Base-by-base conservation (phyloP, 2,797 vertebrate genomes). In the Molothrus ater region DNA sequence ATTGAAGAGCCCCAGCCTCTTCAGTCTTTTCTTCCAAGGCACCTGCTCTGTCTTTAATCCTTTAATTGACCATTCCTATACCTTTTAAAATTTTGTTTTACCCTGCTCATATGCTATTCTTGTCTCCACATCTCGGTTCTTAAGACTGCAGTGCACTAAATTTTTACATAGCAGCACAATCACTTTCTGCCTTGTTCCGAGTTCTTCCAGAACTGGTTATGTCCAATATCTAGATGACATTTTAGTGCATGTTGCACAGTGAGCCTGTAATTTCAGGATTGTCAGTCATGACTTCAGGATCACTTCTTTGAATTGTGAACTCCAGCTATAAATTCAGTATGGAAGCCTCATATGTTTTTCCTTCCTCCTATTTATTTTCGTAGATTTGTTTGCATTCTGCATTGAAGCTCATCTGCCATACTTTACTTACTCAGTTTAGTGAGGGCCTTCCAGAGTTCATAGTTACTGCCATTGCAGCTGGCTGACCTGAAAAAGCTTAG, bases 351-450 rank as follows among this genome's bases (percentile, higher is more conserved):
- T 26, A 26, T 45, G 17, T 11, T 15, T 22, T 16, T 3, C 3
- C 4, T 6, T 3, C 2, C 6, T 3, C 5, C 2, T 11, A 1
- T 32, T 17, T 53, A 14, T 53, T 64, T 24, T 78, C 4, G 5
- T 66, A 32, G 42, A 48, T 63, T 6, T 65, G 21, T 53, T 61
- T 88, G 34, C 7, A 10, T 14, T 78, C 34, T 78, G 34, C 12
- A 13, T 3, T 75, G 66, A 81, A 59, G 42, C 42, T 90, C 34
- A 42, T 36, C 42, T 48, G 9, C 32, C 13, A 36, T 4, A 4
- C 26, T 85, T 84, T 3, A n/a, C 50, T 60, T 43, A 6, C 6
- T 75, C 17, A 22, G 11, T 74, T 86, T 40, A 57, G 26, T n/a
- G 57, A 57, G 34, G 36, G 61, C 45, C 29, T 90, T 78, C 31